Base-by-base conservation (phyloP, 1,140 invertebrate species). In the Cyphomyrmex costatus region DNA sequence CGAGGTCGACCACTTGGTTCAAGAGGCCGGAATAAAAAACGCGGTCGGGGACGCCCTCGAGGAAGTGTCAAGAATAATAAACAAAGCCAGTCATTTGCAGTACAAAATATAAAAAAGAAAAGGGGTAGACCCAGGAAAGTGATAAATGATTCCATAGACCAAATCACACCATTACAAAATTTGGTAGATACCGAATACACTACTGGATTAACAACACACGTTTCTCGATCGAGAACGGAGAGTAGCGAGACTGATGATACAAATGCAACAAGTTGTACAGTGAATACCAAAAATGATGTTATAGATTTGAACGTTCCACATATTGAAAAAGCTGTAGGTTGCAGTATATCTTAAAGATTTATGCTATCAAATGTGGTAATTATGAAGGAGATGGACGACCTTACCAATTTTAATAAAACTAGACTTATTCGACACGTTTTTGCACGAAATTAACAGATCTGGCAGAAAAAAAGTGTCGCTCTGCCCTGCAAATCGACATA, bases 61-160 rank as follows among this genome's bases (percentile, higher is more conserved):
- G 87, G 27, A 71, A 65, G 2, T 33, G 21, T 53, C 24, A n/a
- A 19, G 14, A 12, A 56, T 63, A 53, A 56, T 1, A 74, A 49
- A 84, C 77, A 86, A 33, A 60, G 4, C 19, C 49, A 42, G 5
- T 60, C 66, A 19, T 7, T 51, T 85, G 19, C 10, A 70, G 19
- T 16, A 58, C 14, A 56, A 53, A 6, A 30, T 42, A 51, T 30
- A 27, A 78, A 70, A 56, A 83, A 33, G 49, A 92, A 71, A 80
- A 89, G 79, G 33, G 91, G 91, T 77, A 91, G 91, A 71, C 90
- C 92, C 42, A 88, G 12, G 56, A 88, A 86, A 80, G 16, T 1
- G 19, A 6, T 30, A 36, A 19, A 61, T n/a, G 33, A 27, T 46
- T 60, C 16, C 19, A 21, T 19, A 82, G 33, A 56, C 42, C 8